Evolutionary conservation across 2,113 vertebrate genomes (phyloP), one percentile per base, ranked within the genome.

Genomic region (Jacana jacana): DNA sequence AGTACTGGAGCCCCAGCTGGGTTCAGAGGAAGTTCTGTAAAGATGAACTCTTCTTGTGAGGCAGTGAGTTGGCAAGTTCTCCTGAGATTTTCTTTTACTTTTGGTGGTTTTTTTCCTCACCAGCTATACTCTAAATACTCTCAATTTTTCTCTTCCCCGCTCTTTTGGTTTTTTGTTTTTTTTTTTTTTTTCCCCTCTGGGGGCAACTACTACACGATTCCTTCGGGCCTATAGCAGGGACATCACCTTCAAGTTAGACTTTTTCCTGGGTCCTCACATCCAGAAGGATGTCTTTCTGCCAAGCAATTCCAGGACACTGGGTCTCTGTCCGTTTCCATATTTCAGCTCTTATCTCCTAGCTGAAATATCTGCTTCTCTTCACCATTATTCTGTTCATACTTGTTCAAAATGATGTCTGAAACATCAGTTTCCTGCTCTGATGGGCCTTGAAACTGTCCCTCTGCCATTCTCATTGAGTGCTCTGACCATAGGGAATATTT

Each of bases 1-100:
- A 68, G 0, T 11, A 11, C 8, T 40, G 37, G 35, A 68, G 7
- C 17, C 3, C 22, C 61, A 13, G 6, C 4, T 72, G 4, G 1
- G 1, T 31, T 82, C 14, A 23, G 4, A 71, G 17, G 2, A 63
- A 83, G 44, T 61, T 72, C 35, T 83, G 22, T 8, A 48, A 55
- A 72, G 8, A 11, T 0, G 1, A 37, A 64, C 27, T 57, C 17
- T 77, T 69, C 10, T 33, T 0, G 0, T 20, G 39, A 66, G 23
- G 42, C 9, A 75, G 19, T 11, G 10, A 64, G 4, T 30, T 68
- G 33, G 9, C 30, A 90, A n/a, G 7, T 40, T 70, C 13, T 60
- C 25, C 10, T 68, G 14, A 58, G 13, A n/a, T 27, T 27, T 58
- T 25, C 35, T 51, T 77, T 42, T 28, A 15, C 9, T 7, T 35